These are phyloP conservation scores for Scolopax rusticola DNA, from an alignment of 2,797 vertebrate species.

Conservation along the genomic window DNA sequence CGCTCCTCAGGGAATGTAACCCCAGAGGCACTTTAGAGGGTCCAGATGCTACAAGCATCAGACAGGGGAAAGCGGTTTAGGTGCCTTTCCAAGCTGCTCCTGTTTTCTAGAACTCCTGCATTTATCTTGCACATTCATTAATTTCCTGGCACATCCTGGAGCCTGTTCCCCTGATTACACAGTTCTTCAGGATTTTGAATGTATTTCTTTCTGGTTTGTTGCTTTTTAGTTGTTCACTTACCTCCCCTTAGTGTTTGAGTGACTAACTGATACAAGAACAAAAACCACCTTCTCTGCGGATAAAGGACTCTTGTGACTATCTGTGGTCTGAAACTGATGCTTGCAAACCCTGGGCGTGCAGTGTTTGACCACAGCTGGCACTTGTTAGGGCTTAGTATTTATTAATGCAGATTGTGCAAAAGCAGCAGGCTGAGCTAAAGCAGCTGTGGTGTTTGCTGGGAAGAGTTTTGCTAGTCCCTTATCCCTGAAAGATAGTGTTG, in stretches of 20 bases:
- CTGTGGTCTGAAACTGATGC: background rate
- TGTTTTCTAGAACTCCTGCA: background rate
- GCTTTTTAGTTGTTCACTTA: background rate
- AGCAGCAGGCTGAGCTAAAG: background rate
- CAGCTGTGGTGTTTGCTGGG: background rate
- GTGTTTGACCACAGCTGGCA: background rate
- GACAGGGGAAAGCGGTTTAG: background rate
- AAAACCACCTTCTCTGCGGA: background rate
- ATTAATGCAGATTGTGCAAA: background rate
- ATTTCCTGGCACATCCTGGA: background rate
- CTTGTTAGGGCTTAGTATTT: background rate
- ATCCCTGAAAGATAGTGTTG: background rate
- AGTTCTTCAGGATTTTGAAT: background rate
- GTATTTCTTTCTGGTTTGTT: background rate
- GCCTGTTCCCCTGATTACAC: background rate
- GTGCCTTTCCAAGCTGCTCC: background rate
- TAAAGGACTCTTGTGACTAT: background rate
- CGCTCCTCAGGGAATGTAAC: background rate
- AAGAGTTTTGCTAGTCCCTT: background rate
- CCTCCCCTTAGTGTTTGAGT: background rate
- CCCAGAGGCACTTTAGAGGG: background rate
- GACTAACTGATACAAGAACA: background rate
- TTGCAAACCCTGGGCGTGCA: background rate
- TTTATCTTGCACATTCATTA: conserved; percentile 30
- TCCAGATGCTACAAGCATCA: conserved; percentile 8